Evolutionary conservation across 2,888 invertebrate species (phyloP), one percentile per base, ranked within the genome.

Genomic region (Stomorhina lunata): DNA sequence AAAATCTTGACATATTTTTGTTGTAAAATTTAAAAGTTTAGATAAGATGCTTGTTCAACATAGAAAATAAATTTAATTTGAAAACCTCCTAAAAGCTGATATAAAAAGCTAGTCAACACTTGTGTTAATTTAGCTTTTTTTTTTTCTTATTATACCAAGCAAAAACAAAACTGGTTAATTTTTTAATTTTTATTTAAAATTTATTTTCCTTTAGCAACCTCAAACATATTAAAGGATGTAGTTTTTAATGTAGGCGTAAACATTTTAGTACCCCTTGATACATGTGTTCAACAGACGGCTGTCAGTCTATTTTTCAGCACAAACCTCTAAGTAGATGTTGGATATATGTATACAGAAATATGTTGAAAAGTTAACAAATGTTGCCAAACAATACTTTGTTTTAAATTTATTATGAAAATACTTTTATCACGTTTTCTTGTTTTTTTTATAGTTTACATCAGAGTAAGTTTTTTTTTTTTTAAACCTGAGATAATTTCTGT

Each of bases 11-110:
- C 34, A 59, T 53, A 65, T 69, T 82, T 55, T 65, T 69, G 43
- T 69, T 69, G 75, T 75, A 5, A 45, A 48, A n/a, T n/a, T n/a
- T n/a, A n/a, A 53, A 76, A 65, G 55, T 57, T 57, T 37, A 75
- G 79, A 82, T 82, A 82, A 82, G 75, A 75, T 79, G 78, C 75
- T 66, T 82, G 82, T 79, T 82, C 71, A 53, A 78, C 78, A 71
- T 65, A 40, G 29, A 17, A 57, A 75, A 71, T 32, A 80, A 68
- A 73, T 75, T 69, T 25, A 45, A 59, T 34, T 45, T 10, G 45
- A 37, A 59, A 37, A 53, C 12, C 6, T 32, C 9, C 9, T 40
- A 45, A 50, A 61, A 45, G 5, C n/a, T 10, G 20, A 55, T 27
- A 29, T 32, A 15, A 55, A 75, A 65, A 32, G 43, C 29, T 50